Conservation (phyloP, 1,140 invertebrate species). For the Phocides pigmalion region DNA sequence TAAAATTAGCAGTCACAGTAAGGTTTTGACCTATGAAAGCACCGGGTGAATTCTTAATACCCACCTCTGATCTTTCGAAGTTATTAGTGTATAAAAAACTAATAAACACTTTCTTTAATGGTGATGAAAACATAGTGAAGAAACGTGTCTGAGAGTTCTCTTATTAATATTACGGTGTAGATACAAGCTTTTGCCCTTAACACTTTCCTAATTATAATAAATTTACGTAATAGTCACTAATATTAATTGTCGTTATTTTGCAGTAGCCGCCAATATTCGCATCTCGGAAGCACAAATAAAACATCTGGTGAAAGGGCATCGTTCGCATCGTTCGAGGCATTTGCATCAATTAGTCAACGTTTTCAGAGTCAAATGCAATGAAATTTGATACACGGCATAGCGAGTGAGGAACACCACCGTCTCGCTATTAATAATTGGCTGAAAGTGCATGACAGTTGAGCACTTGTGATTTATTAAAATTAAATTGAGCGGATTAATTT, state of each 20-base stretch:
- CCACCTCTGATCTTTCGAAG: no score
- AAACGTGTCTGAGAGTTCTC: no score
- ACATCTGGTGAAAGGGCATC: conserved; percentile 61
- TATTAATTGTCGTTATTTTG: neutral
- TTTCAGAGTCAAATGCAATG: conserved; percentile 59
- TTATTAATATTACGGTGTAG: no score
- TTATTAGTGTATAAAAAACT: no score
- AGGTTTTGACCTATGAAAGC: no score
- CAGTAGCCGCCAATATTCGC: neutral
- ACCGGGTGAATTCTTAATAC: no score
- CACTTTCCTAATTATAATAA: no score
- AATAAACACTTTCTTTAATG: no score
- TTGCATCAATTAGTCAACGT: conserved; percentile 71
- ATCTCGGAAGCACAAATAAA: conserved; percentile 36
- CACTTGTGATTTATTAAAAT: conserved; percentile 42
- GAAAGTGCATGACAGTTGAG: conserved; percentile 40
- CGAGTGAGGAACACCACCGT: conserved; percentile 36
- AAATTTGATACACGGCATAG: conserved; percentile 62
- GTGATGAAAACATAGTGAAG: no score
- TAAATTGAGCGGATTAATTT: conserved; percentile 16
- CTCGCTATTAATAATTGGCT: conserved; percentile 53
- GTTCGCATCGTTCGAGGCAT: conserved; percentile 65
- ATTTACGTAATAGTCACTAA: no score
- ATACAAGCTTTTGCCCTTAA: no score
- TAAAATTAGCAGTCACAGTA: no score